Base-by-base conservation (phyloP, 2,113 vertebrate genomes). In the Entomyzon cyanotis region DNA sequence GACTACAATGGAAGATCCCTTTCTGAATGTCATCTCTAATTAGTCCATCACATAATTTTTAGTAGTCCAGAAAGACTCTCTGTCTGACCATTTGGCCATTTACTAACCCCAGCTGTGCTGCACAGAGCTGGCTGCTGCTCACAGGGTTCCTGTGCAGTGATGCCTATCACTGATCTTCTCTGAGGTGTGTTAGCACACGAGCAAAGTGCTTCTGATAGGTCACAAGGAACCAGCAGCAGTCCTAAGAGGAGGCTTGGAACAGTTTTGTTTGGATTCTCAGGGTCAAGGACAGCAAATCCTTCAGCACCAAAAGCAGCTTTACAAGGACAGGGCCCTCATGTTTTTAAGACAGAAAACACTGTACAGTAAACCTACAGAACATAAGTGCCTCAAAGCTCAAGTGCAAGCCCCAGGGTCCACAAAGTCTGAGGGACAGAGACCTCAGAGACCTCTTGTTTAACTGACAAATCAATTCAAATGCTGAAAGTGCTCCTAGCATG, bases 1-100 rank as follows among this genome's bases (percentile, higher is more conserved):
- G 59, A 63, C 68, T 55, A 80, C 55, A 77, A 15, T 77, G 86
- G 80, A 91, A 89, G 94, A 81, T 78, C 68, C 52, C 58, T 89
- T 93, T 92, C 85, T 87, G 78, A 82, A 95, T 84, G 76, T 94
- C 87, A 77, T 71, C 75, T 85, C 68, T 91, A 84, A 94, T 95
- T 90, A 90, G 50, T 63, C 68, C 75, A 59, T 78, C 16, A 3
- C 60, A 44, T 77, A 90, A 84, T 68, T 83, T 63, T 39, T 84
- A 41, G 56, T 39, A 76, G 71, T 86, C 82, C 73, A 94, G 78
- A 62, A 92, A 46, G 68, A 64, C 37, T 81, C 28, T 90, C 58
- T 74, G 62, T 68, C 84, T 76, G 89, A 87, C 60, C 37, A 59
- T 75, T 91, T 65, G 74, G 52, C 71, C 30, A 3, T 85, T 80